A percentile compares a stretch with the other conserved stretches of the same genome.
These are phyloP conservation scores for Limosa lapponica DNA, from an alignment of 2,797 vertebrate genomes.

Conservation along the genomic window DNA sequence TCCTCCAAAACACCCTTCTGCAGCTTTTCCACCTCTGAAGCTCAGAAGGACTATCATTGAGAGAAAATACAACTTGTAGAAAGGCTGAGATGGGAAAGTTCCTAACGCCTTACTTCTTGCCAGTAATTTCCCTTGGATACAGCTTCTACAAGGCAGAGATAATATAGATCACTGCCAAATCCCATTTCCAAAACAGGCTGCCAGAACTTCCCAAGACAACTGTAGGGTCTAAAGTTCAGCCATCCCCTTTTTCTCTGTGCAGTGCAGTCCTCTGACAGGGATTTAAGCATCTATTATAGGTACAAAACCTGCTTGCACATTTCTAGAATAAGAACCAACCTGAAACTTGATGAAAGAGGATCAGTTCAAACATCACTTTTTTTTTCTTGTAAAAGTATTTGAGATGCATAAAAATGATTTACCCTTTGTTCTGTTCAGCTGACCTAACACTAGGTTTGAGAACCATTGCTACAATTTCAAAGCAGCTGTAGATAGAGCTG, in stretches of 20 bases:
- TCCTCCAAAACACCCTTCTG: neutral
- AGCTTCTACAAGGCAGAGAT: neutral
- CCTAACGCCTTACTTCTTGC: neutral
- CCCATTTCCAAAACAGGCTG: neutral
- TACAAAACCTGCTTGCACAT: neutral
- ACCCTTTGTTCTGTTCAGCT: neutral
- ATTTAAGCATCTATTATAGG: accelerated
- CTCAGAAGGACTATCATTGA: neutral
- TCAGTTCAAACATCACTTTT: neutral
- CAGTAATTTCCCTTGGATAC: neutral
- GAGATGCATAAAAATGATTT: neutral
- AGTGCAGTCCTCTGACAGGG: neutral
- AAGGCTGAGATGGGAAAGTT: neutral
- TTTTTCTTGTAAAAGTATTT: neutral
- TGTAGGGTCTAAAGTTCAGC: neutral
- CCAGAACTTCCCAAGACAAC: neutral
- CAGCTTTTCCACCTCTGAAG: neutral
- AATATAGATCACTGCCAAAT: accelerated
- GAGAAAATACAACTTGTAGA: neutral
- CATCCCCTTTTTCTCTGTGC: neutral
- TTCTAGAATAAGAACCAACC: neutral
- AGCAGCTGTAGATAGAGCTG: neutral
- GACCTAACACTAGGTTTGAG: neutral
- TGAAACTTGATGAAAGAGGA: neutral
- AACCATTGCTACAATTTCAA: neutral